phyloP scores from a whole-genome alignment of 2,113 vertebrate species.

The Cathartes aura region DNA sequence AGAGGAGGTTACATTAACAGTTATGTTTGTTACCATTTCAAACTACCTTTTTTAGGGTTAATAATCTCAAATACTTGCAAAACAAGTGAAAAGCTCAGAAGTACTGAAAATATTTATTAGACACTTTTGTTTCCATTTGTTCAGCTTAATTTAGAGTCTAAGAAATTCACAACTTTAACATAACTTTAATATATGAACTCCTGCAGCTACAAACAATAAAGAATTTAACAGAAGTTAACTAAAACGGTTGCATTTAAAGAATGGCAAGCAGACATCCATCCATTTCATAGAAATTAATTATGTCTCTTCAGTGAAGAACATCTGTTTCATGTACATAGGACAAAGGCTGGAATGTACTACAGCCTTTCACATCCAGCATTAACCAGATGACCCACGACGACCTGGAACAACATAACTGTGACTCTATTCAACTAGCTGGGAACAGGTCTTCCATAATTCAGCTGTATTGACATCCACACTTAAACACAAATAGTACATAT shows the following conservation, averaged over 20 bases:
- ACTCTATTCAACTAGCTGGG: background rate
- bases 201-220: background rate
- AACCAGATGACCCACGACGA: background rate
- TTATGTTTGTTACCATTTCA: background rate
- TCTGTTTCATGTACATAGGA: background rate
- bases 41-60: background rate
- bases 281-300: background rate
- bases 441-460: background rate
- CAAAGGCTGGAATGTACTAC: background rate
- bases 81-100: background rate
- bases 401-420: background rate
- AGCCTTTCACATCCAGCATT: background rate
- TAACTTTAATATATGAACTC: background rate
- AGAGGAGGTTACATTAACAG: background rate
- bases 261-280: rapidly evolving
- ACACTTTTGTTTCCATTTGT: background rate
- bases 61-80: background rate
- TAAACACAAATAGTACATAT: rapidly evolving
- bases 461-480: background rate
- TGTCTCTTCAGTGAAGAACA: background rate
- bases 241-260: background rate
- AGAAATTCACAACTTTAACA: background rate
- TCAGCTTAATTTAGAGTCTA: background rate
- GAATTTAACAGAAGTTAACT: background rate
- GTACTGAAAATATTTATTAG: background rate